A percentile compares a stretch with the other conserved stretches of the same genome.
phyloP scores from a whole-genome alignment of 2,888 invertebrate species.

The Hemistola chrysoprasaria region DNA sequence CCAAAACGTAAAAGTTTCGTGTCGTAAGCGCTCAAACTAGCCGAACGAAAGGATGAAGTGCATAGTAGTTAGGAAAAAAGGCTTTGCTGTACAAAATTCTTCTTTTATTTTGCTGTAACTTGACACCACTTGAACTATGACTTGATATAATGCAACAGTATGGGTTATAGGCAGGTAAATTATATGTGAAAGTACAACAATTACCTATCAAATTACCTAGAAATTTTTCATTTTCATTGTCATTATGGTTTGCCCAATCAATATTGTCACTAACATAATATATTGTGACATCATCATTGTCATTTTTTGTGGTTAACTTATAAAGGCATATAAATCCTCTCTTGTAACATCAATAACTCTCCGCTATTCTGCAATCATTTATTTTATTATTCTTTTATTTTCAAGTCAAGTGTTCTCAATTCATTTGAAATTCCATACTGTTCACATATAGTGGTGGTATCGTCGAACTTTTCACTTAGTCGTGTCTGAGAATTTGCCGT shows the following conservation, averaged over 20 bases:
- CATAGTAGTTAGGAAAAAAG: conserved; percentile 35
- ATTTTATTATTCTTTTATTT: too few relatives aligned
- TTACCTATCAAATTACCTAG: too few relatives aligned
- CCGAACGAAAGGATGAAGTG: conserved; percentile 12
- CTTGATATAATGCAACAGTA: conserved; percentile 5
- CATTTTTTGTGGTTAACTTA: too few relatives aligned
- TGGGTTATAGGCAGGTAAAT: not conserved
- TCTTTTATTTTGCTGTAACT: conserved; percentile 40
- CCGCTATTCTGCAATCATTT: too few relatives aligned
- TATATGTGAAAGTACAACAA: too few relatives aligned
- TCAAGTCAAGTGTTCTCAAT: too few relatives aligned
- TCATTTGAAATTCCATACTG: conserved; percentile 3
- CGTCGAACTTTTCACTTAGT: conserved; percentile 72
- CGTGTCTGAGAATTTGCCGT: conserved; percentile 59
- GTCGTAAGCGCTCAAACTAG: conserved; percentile 12
- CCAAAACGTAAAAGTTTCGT: conserved; percentile 1
- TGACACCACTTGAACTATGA: conserved; percentile 40
- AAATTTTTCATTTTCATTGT: too few relatives aligned
- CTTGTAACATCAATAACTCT: too few relatives aligned
- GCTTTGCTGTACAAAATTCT: conserved; percentile 37
- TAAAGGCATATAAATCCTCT: too few relatives aligned
- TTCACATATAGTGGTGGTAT: conserved; percentile 13
- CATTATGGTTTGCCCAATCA: too few relatives aligned
- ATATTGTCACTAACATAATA: too few relatives aligned
- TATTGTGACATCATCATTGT: too few relatives aligned